These are phyloP conservation scores for Tinamus guttatus DNA, from an alignment of 2,113 vertebrate species.

Conservation along the genomic window DNA sequence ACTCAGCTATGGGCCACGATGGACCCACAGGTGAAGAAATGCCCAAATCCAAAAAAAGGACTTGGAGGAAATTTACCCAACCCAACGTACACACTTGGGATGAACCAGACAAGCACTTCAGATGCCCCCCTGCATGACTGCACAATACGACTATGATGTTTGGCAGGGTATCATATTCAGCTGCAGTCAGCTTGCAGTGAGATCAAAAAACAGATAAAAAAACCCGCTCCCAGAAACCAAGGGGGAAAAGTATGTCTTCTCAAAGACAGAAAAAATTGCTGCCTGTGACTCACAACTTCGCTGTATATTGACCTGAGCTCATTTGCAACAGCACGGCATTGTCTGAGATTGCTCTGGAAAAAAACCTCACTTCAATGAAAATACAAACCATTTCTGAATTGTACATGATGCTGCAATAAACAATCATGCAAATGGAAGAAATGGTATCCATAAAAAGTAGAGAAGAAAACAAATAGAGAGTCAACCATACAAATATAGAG, in stretches of 20 bases:
- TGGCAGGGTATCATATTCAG: not conserved
- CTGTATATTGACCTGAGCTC: not conserved
- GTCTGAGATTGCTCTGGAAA: not conserved
- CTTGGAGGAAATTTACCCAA: not conserved
- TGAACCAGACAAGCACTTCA: not conserved
- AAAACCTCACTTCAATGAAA: not conserved
- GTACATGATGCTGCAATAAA: not conserved
- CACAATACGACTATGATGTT: accelerated
- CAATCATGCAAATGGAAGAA: not conserved
- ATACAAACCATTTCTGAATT: not conserved
- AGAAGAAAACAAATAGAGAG: not conserved
- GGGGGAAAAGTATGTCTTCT: not conserved
- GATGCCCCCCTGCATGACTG: accelerated
- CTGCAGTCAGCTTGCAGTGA: not conserved
- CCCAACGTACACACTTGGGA: not conserved
- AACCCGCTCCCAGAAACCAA: not conserved
- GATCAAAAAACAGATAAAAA: not conserved
- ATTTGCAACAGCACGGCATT: not conserved
- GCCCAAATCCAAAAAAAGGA: not conserved
- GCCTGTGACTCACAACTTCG: not conserved
- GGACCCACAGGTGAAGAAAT: not conserved
- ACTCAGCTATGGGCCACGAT: not conserved
- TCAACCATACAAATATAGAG: no score
- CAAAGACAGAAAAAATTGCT: not conserved
- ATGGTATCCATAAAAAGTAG: not conserved